Percentiles rank a stretch among this genome's conserved stretches.
These are phyloP conservation scores for Fissipunctia ypsillon DNA, from an alignment of 2,888 invertebrate species.

Conservation along the genomic window DNA sequence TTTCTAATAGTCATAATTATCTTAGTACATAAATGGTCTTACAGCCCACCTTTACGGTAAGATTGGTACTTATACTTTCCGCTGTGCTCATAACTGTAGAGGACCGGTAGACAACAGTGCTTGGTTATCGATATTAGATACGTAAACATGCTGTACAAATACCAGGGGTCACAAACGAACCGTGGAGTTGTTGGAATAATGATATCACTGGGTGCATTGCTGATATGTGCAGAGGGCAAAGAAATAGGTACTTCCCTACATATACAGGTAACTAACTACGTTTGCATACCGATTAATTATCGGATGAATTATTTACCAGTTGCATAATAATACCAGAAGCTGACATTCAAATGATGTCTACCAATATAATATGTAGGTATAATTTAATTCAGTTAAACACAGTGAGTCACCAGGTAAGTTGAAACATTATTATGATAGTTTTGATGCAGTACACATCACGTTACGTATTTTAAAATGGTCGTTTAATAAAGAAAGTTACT, in stretches of 20 bases:
- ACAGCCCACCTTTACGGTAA: background rate
- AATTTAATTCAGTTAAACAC: conserved; percentile 4
- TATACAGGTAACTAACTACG: background rate
- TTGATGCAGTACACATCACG: background rate
- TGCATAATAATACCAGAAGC: conserved; percentile 17
- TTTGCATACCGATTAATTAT: conserved; percentile 8
- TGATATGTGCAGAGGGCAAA: conserved; percentile 13
- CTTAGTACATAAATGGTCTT: background rate
- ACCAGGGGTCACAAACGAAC: conserved; percentile 24
- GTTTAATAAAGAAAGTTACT: background rate
- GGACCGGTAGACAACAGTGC: background rate
- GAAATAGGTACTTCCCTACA: background rate
- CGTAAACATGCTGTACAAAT: conserved; percentile 11
- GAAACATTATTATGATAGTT: background rate
- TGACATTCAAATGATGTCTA: background rate
- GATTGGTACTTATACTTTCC: conserved; percentile 8
- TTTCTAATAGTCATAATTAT: background rate
- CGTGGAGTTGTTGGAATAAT: conserved; percentile 25
- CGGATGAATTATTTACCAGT: background rate
- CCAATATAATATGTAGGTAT: background rate
- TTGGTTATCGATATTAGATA: conserved; percentile 1
- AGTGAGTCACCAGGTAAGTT: background rate
- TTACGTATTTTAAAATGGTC: background rate
- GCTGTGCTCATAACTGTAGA: background rate
- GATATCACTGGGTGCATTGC: conserved; percentile 8